Evolutionary conservation across 2,797 vertebrate genomes (phyloP).

Genomic region (Manis crassicaudata): DNA sequence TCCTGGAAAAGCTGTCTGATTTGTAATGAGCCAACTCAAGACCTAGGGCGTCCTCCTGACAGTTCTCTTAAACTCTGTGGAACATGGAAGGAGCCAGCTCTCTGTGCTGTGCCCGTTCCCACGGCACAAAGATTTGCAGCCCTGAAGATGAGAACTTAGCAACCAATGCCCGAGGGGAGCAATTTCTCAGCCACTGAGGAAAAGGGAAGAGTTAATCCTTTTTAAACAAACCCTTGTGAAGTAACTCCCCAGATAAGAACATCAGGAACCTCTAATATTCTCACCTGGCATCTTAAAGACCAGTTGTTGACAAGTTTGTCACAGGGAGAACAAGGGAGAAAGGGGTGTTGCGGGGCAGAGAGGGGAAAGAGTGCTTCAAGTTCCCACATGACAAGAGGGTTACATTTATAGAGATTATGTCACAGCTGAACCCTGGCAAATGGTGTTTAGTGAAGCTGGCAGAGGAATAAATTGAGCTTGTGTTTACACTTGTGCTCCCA

Average conservation of each 20-base stretch:
- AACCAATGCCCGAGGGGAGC: constrained; percentile 52
- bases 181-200: constrained; percentile 45
- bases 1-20: constrained; percentile 68
- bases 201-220: constrained; percentile 49
- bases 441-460: constrained; percentile 51
- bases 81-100: constrained; percentile 47
- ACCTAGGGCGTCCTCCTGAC: constrained; percentile 25
- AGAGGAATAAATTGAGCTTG: constrained; percentile 64
- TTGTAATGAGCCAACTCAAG: constrained; percentile 51
- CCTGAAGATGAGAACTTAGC: constrained; percentile 62
- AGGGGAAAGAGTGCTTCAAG: constrained; percentile 78
- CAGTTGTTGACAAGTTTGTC: constrained; percentile 59
- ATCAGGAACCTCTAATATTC: constrained; percentile 47
- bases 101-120: constrained; percentile 49
- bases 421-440: constrained; percentile 77
- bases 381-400: constrained; percentile 64
- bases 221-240: constrained; percentile 49
- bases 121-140: constrained; percentile 40
- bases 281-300: constrained; percentile 61
- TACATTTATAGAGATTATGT: constrained; percentile 64
- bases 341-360: constrained; percentile 67
- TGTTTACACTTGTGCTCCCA: constrained; percentile 67
- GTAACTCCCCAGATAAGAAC: constrained; percentile 49
- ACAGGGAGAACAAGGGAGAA: constrained; percentile 64
- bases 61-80: constrained; percentile 52